Evolutionary conservation across 2,113 vertebrate species (phyloP).

Genomic region (Tinamus guttatus): DNA sequence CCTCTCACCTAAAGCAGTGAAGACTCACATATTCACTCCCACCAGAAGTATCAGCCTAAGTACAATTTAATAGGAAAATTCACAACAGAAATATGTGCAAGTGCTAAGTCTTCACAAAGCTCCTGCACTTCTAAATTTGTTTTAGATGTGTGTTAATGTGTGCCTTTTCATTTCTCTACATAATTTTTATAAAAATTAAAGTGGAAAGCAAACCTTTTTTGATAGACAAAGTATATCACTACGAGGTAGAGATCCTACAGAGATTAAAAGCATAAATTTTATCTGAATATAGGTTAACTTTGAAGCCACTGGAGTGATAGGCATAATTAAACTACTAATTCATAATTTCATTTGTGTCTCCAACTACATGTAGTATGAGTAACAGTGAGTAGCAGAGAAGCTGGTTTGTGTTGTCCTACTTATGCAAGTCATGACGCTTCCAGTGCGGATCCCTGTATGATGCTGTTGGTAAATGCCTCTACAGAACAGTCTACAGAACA

Average conservation of each 20-base stretch:
- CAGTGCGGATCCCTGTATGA: background rate
- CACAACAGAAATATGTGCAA: background rate
- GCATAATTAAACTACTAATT: background rate
- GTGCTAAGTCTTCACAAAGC: background rate
- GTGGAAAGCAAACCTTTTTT: background rate
- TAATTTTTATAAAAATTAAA: too few species aligned
- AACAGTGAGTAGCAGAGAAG: background rate
- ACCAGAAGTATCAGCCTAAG: background rate
- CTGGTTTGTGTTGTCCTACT: background rate
- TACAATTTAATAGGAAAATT: background rate
- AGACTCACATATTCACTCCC: background rate
- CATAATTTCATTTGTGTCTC: slow-evolving; percentile 30
- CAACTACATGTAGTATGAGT: background rate
- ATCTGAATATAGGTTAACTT: background rate
- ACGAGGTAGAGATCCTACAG: background rate
- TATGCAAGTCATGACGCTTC: background rate
- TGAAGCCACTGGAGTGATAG: background rate
- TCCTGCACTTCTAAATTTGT: background rate
- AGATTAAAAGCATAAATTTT: slow-evolving; percentile 14
- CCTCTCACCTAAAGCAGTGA: background rate
- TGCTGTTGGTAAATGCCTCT: background rate
- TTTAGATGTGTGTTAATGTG: background rate
- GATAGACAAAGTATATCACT: background rate
- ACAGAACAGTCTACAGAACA: background rate
- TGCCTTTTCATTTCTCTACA: too few species aligned